phyloP scores from a whole-genome alignment of 2,888 invertebrate genomes.

The Synanthedon vespiformis region DNA sequence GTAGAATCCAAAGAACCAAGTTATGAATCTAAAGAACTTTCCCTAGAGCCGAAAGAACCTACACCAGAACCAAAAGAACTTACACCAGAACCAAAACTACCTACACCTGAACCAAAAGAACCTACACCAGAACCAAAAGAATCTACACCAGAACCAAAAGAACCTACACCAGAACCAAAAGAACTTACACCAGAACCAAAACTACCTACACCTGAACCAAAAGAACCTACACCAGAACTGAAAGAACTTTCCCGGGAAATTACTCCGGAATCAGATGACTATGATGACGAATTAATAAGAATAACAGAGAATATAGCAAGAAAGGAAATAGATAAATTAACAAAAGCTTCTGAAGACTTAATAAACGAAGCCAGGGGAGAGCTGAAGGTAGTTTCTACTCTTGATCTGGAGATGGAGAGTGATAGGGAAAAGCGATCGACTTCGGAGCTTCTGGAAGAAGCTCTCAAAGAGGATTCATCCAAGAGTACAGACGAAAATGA shows the following conservation, averaged over 20 bases:
- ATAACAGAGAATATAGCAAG: slow-evolving; percentile 18
- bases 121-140: slow-evolving; percentile 3
- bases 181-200: slow-evolving; percentile 12
- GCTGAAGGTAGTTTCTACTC: slow-evolving; percentile 14
- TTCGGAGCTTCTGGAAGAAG: slow-evolving; percentile 48
- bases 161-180: slow-evolving; percentile 13
- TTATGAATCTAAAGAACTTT: slow-evolving; percentile 10
- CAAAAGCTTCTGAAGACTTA: slow-evolving; percentile 28
- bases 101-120: slow-evolving; percentile 2
- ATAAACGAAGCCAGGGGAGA: slow-evolving; percentile 28
- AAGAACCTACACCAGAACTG: slow-evolving; percentile 8
- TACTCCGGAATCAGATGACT: slow-evolving; percentile 5
- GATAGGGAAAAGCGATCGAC: slow-evolving; percentile 33
- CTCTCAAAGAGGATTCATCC: slow-evolving; percentile 30
- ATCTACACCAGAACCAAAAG: slow-evolving; percentile 11
- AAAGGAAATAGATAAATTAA: slow-evolving; percentile 13
- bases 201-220: slow-evolving; percentile 8
- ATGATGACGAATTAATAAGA: slow-evolving; percentile 20
- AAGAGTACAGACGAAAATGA: slow-evolving; percentile 7
- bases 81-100: slow-evolving; percentile 5
- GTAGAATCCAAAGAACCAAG: slow-evolving; percentile 10
- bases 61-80: slow-evolving; percentile 11
- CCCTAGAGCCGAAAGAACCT: slow-evolving; percentile 11
- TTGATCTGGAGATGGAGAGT: slow-evolving; percentile 32
- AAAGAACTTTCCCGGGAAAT: slow-evolving; percentile 10